Evolutionary conservation across 1,140 invertebrate genomes (phyloP).

Genomic region (Pseudomyrmex pallidus): DNA sequence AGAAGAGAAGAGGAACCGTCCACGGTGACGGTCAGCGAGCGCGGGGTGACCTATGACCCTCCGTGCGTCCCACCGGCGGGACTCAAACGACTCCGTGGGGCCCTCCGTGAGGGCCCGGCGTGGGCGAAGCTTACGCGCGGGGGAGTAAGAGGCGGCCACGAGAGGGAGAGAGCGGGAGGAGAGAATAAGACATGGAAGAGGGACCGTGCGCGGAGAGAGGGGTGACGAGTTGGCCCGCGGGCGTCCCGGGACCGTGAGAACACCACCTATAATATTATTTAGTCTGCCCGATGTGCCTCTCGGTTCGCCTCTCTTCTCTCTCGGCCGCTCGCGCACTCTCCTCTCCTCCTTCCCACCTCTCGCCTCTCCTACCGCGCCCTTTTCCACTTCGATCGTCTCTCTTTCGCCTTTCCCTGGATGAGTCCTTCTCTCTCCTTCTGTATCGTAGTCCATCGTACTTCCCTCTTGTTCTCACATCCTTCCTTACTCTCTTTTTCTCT

Average conservation of each 20-base stretch:
- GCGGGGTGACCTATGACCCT: constrained; percentile 84
- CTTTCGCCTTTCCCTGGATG: constrained; percentile 39
- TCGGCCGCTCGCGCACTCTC: constrained; percentile 12
- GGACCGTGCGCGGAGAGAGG: constrained; percentile 63
- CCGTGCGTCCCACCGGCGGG: constrained; percentile 66
- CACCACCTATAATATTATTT: constrained; percentile 86
- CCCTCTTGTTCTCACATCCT: constrained; percentile 12
- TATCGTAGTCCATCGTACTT: constrained; percentile 42
- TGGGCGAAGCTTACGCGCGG: constrained; percentile 79
- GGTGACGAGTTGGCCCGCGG: constrained; percentile 84
- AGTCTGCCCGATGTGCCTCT: constrained; percentile 80
- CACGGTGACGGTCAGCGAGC: constrained; percentile 85
- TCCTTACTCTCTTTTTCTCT: constrained; percentile 15
- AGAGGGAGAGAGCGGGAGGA: constrained; percentile 76
- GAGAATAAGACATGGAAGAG: constrained; percentile 68
- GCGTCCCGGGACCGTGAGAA: constrained; percentile 85
- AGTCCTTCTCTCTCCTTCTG: constrained; percentile 42
- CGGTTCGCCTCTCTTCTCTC: constrained; percentile 70
- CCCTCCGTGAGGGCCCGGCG: constrained; percentile 73
- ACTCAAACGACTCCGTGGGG: constrained; percentile 70
- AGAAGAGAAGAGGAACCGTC: constrained; percentile 80
- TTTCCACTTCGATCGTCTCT: constrained; percentile 47
- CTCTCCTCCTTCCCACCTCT: constrained; percentile 43
- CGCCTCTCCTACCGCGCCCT: constrained; percentile 43
- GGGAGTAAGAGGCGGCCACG: constrained; percentile 58